phyloP scores from a whole-genome alignment of 2,888 invertebrate species.

The Osmoderma eremita region DNA sequence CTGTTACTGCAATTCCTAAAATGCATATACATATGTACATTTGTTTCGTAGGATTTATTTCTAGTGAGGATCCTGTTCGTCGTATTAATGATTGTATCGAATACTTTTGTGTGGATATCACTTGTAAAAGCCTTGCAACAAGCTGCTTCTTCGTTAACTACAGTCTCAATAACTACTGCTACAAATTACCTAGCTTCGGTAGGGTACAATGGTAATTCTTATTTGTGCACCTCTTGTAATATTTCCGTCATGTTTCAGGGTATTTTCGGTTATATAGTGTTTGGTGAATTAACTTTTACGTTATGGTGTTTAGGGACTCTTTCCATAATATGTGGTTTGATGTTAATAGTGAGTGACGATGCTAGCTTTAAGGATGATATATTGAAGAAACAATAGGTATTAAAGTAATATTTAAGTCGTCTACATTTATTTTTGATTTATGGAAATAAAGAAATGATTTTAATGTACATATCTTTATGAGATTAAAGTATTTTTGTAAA shows the following conservation, averaged over 20 bases:
- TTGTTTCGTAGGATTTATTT: constrained; percentile 57
- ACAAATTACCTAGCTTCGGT: constrained; percentile 74
- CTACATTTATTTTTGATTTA: no score
- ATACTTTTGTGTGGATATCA: constrained; percentile 71
- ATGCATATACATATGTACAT: constrained; percentile 17
- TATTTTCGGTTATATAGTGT: constrained; percentile 74
- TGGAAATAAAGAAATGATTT: no score
- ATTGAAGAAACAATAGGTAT: not conserved
- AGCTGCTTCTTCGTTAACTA: constrained; percentile 69
- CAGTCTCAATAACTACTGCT: constrained; percentile 72
- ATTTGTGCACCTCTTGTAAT: constrained; percentile 2
- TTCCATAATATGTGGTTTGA: constrained; percentile 76
- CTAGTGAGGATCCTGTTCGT: constrained; percentile 61
- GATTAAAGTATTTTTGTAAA: no score
- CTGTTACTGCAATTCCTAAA: no score
- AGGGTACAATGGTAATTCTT: constrained; percentile 54
- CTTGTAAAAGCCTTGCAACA: constrained; percentile 72
- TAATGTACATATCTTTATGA: no score
- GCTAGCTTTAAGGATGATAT: constrained; percentile 1
- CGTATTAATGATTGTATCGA: constrained; percentile 68
- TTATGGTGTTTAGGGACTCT: constrained; percentile 79
- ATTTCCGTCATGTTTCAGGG: constrained; percentile 68
- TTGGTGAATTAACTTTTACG: constrained; percentile 75
- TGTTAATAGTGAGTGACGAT: constrained; percentile 67
- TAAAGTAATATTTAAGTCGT: not conserved